Base-by-base conservation (phyloP, 2,888 invertebrate species). In the Steinernema scapterisci region DNA sequence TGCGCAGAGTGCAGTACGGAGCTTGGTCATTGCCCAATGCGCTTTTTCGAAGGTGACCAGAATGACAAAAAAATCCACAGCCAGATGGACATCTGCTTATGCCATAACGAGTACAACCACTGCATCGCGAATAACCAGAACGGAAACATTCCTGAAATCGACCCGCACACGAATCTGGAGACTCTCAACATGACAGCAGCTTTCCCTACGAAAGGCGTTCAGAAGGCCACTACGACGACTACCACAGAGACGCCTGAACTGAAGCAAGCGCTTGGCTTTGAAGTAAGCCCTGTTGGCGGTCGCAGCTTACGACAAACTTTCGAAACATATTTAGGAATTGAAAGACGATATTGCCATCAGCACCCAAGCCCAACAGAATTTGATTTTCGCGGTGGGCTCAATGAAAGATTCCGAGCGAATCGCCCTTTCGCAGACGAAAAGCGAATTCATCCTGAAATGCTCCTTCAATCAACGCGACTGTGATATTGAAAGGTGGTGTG, bases 401-500 rank as follows among this genome's bases (percentile, higher is more conserved):
- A 84, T 87, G 81, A 78, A 81, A 19, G 76, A 77, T 7, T 75
- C 72, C 0, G 80, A 81, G 25, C 75, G 78, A n/a, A 72, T 82
- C 21, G 76, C 78, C 25, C 81, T 86, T 75, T 87, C 86, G 1
- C 84, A 86, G 54, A 76, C 77, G 2, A 78, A 83, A 38, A 84
- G 84, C 52, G 87, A 87, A 73, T 79, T 87, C 56, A 85, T 87
- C 27, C 74, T 87, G 45, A 86, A 87, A 73, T 87, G 87, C 74
- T 85, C 86, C 7, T 87, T 87, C 76, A 88, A 87, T 75, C 87
- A 87, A 45, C 80, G 82, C 51, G 86, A 87, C 75, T 87, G 87
- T 74, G 80, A 84, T 51, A 83, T 87, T 75, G 79, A 83, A 38
- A 79, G 81, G 86, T 86, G 31, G 72, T 78, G 9, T 11, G 2